Evolutionary conservation across 2,797 vertebrate species (phyloP).

Genomic region (Babyrousa celebensis): DNA sequence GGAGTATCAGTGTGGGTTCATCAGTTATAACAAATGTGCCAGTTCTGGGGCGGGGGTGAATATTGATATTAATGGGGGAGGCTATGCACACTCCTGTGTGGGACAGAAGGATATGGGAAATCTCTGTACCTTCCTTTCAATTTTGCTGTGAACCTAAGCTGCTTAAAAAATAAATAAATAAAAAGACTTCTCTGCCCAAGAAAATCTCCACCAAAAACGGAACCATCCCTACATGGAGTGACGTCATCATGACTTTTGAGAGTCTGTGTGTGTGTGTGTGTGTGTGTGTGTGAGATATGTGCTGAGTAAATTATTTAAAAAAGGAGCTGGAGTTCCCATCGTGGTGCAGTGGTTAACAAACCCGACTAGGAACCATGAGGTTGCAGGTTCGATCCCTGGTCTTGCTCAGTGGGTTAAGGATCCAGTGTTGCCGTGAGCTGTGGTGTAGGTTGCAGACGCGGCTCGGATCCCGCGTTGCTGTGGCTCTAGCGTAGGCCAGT

Average conservation of each 20-base stretch:
- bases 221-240: background rate
- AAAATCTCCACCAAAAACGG: background rate
- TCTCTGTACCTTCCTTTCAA: background rate
- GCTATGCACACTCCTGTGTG: background rate
- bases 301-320: background rate
- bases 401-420: too few species aligned
- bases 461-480: too few species aligned
- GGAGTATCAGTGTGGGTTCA: background rate
- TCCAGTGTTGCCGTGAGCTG: too few species aligned
- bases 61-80: background rate
- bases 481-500: too few species aligned
- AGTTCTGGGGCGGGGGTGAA: background rate
- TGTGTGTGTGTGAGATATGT: background rate
- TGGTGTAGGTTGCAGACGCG: too few species aligned
- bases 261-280: background rate
- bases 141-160: constrained; percentile 3
- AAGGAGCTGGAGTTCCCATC: too few species aligned
- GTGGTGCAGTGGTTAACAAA: too few species aligned
- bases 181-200: background rate
- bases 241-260: background rate
- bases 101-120: background rate
- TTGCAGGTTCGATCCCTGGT: too few species aligned
- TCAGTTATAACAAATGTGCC: background rate
- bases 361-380: too few species aligned
- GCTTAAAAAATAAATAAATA: background rate